Evolutionary conservation across 1,140 invertebrate species (phyloP), one percentile per base, ranked within the genome.

Genomic region (Aphidius gifuensis): DNA sequence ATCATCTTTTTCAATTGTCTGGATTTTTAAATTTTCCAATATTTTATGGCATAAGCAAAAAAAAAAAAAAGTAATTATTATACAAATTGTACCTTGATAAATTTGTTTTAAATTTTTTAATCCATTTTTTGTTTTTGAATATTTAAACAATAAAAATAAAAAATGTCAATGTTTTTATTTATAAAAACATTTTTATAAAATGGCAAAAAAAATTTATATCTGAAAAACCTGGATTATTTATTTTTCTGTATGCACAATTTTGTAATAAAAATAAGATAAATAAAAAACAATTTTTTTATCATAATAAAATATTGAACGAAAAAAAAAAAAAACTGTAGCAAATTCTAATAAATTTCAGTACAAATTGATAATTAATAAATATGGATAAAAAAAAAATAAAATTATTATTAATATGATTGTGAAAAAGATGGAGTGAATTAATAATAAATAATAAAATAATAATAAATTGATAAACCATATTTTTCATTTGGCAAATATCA

Each of bases 321-420:
- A 21, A 42, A 49, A 49, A 45, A 44, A 54, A 66, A 58, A 46
- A 64, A 66, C 60, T 68, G 51, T 66, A 64, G 58, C 49, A 66
- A 66, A 76, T 77, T 77, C 70, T 75, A 76, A 77, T 74, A 68
- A 73, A 77, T 77, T 70, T 75, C 77, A 79, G 77, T 79, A 79
- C 77, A 79, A 79, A 79, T 76, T 72, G 65, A 74, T 63, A 73
- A 70, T 69, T 66, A 68, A 70, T 63, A 50, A 70, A 50, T 53
- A 67, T 44, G 48, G 32, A n/a, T 39, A 47, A 61, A 48, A 53
- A 16, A 16, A 16, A 16, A 16, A 39, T 38, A 46, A 61, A 45
- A 11, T 21, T 9, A 46, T 23, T 11, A 61, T 11, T 45, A 55
- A 61, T 55, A 16, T 23, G 39, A 60, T 23, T 57, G 49, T 53